These are phyloP conservation scores for Synodontis membranacea DNA, from an alignment of 2,113 vertebrate genomes.

Conservation along the genomic window DNA sequence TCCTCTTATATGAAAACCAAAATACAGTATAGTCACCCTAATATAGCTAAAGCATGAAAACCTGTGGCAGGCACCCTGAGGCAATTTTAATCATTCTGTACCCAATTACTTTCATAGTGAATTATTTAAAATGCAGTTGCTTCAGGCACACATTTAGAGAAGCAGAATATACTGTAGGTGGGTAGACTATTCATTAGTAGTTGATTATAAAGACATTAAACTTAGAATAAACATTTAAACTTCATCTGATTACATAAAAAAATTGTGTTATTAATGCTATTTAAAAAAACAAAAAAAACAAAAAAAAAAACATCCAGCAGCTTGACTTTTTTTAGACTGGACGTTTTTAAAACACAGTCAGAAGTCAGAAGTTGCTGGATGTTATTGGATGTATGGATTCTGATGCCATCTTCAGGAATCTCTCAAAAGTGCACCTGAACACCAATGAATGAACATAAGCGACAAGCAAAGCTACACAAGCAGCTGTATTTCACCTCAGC, in stretches of 20 bases:
- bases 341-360: too few relatives aligned
- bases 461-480: neutral
- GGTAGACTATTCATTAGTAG: neutral
- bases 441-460: neutral
- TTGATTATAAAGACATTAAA: neutral
- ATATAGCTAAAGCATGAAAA: neutral
- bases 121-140: too few relatives aligned
- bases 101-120: neutral
- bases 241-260: too few relatives aligned
- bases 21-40: too few relatives aligned
- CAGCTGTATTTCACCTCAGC: neutral
- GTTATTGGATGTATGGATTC: neutral
- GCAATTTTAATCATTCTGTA: neutral
- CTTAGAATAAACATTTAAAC: neutral
- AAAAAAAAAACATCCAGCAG: too few relatives aligned
- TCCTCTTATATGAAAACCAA: too few relatives aligned
- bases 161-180: too few relatives aligned
- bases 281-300: neutral
- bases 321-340: too few relatives aligned
- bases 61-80: neutral
- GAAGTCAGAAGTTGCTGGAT: neutral
- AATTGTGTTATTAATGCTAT: neutral
- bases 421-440: neutral
- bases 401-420: slow-evolving; percentile 1
- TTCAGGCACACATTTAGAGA: too few relatives aligned